phyloP scores from a whole-genome alignment of 2,113 vertebrate species.

The Alces alces region DNA sequence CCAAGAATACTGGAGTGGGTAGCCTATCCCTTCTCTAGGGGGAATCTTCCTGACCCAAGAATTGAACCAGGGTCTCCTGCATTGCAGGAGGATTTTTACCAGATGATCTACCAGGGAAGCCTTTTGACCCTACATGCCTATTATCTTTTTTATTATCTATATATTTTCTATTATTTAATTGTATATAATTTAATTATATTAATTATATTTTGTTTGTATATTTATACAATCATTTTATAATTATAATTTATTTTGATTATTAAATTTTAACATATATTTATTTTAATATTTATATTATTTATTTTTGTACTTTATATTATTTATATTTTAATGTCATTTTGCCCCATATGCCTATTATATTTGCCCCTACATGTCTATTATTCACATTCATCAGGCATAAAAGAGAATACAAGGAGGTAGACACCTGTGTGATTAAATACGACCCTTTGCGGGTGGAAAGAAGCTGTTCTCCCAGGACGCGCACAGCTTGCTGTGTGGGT shows the following conservation, averaged over 20 bases:
- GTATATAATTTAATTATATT: not conserved
- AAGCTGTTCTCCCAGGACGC: not conserved
- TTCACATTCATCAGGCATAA: not conserved
- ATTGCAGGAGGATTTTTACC: not conserved
- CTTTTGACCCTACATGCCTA: not conserved
- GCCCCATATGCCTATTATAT: too few species aligned
- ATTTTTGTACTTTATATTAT: not conserved
- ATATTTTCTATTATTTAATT: not conserved
- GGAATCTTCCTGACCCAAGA: not conserved
- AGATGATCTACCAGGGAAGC: not conserved
- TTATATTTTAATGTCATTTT: not conserved
- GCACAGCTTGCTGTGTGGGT: not conserved
- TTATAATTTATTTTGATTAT: not conserved
- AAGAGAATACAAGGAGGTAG: not conserved
- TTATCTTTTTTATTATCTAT: not conserved
- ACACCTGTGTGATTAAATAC: not conserved
- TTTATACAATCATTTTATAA: not conserved
- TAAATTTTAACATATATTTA: not conserved
- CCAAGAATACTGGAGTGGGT: not conserved
- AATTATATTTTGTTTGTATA: not conserved
- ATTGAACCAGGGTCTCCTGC: not conserved
- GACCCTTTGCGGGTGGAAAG: too few species aligned
- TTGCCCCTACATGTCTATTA: not conserved
- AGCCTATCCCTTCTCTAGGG: not conserved
- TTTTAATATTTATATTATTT: not conserved